Conservation (phyloP, 2,888 invertebrate genomes). For the Ophraella communa region DNA sequence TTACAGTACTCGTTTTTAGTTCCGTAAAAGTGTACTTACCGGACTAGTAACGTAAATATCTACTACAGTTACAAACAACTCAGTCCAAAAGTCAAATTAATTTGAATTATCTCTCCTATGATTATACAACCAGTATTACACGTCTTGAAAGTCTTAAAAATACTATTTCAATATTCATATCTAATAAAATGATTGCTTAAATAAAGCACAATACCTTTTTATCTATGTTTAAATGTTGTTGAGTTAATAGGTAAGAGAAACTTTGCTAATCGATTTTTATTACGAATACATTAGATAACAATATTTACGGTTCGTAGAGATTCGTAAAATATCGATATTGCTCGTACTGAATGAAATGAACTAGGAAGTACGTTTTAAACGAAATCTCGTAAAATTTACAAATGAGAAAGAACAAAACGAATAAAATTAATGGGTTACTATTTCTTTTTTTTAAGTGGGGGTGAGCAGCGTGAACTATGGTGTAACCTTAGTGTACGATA, state of each 20-base stretch:
- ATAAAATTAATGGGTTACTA: conserved; percentile 24
- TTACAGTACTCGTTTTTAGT: no score
- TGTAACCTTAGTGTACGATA: conserved; percentile 24
- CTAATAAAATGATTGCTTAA: background rate
- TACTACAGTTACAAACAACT: no score
- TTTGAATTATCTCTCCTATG: no score
- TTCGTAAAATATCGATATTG: conserved; percentile 20
- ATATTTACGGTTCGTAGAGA: conserved; percentile 13
- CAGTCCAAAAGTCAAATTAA: background rate
- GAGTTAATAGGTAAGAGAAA: no score
- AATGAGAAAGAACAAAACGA: conserved; percentile 27
- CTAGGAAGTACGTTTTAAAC: conserved; percentile 32
- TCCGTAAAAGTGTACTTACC: no score
- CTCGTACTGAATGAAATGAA: conserved; percentile 13
- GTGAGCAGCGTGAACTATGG: conserved; percentile 17
- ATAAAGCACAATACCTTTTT: background rate
- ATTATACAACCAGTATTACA: conserved; percentile 31
- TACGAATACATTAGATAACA: conserved; percentile 10
- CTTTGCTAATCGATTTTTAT: conserved; percentile 1
- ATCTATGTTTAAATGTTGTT: background rate
- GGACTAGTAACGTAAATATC: no score
- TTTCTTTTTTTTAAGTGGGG: conserved; percentile 21
- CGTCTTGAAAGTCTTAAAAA: background rate
- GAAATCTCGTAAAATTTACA: conserved; percentile 16
- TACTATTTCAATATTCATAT: background rate